Evolutionary conservation across 1,140 invertebrate genomes (phyloP), one percentile per base, ranked within the genome.

Genomic region (Dufourea novaeangliae): DNA sequence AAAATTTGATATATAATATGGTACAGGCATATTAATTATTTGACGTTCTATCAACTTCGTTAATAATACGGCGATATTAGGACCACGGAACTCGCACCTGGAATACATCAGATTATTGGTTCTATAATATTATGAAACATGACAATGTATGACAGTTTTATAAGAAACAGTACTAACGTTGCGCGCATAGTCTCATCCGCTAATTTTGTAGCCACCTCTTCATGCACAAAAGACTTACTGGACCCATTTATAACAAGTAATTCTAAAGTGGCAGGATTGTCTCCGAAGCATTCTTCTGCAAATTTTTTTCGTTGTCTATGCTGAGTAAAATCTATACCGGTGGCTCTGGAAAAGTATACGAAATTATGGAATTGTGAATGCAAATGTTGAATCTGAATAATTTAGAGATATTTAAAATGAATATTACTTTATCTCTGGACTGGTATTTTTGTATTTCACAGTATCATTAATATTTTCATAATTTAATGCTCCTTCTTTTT

Each of bases 281-380:
- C 22, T 12, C 88, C 86, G 66, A 90, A 90, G 78, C 77, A 83
- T 54, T 75, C 67, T 50, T 89, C 59, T 10, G 77, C 59, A 71
- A 87, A 88, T 46, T 88, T 76, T 76, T 66, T 79, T 25, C 90
- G 83, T 50, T 91, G 82, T 20, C 80, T 81, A 7, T 80, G 62
- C 68, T 91, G 87, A 29, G 87, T 88, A 69, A 88, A 91, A 74
- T 91, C 84, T 52, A 88, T 80, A 22, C 90, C 90, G 14, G 72
- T 76, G 10, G 78, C 37, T 34, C 90, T 91, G 41, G 54, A 64
- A 25, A 64, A 64, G 44, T 20, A 44, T 22, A 73, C 3, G 41
- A 50, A 7, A 52, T 11, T 41, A 14, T 46, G 34, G 20, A 1
- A 25, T 1, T 50, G 7, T 50, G n/a, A 50, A 0, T 50, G 62